Conservation (phyloP, 1,140 invertebrate species). For the Drosophila melanica region DNA sequence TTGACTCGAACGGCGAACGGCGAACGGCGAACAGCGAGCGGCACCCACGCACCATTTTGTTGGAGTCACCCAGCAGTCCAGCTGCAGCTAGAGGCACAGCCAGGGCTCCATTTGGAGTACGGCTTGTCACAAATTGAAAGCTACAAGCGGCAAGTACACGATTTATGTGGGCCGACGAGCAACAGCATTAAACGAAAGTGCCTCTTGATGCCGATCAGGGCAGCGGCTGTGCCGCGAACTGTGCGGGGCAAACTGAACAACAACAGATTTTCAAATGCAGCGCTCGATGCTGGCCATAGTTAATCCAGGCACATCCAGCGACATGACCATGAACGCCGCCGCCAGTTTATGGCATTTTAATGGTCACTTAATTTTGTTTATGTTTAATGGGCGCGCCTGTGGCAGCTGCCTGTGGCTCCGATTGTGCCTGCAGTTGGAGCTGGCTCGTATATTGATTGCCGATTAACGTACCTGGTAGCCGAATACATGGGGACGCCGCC, state of each 20-base stretch:
- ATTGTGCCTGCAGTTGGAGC: constrained; percentile 5
- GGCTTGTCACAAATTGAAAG: constrained; percentile 79
- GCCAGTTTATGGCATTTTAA: constrained; percentile 84
- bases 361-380: constrained; percentile 84
- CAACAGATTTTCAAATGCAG: constrained; percentile 40
- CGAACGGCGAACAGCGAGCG: not conserved
- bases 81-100: not conserved
- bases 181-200: constrained; percentile 51
- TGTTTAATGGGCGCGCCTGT: constrained; percentile 80
- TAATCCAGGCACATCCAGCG: constrained; percentile 54
- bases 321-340: constrained; percentile 71
- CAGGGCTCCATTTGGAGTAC: constrained; percentile 38
- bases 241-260: not conserved
- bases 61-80: constrained; percentile 15
- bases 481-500: constrained; percentile 52
- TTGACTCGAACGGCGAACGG: constrained; percentile 21
- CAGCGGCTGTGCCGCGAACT: not conserved
- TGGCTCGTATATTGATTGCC: constrained; percentile 70
- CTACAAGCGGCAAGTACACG: constrained; percentile 81
- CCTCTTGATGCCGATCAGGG: constrained; percentile 25
- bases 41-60: constrained; percentile 71
- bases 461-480: constrained; percentile 68
- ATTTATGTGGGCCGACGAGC: constrained; percentile 73
- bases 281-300: constrained; percentile 18
- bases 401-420: constrained; percentile 53